Conservation (phyloP, 2,797 vertebrate genomes). For the Novumbra hubbsi region DNA sequence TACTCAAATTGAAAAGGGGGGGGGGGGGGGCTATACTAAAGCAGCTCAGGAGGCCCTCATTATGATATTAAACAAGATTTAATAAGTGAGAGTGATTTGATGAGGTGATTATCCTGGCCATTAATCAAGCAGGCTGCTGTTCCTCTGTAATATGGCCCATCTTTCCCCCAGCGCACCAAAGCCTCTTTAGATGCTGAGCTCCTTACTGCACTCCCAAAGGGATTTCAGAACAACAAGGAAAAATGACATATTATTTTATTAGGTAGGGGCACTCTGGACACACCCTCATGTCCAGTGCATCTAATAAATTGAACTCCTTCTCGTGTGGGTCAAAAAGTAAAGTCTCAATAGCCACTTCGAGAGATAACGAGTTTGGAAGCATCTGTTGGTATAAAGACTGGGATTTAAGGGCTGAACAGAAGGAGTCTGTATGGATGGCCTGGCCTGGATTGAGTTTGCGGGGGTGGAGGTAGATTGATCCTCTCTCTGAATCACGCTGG, state of each 20-base stretch:
- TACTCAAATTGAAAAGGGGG: constrained; percentile 41
- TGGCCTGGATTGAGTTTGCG: constrained; percentile 48
- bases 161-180: constrained; percentile 82
- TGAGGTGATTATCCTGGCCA: constrained; percentile 94
- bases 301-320: constrained; percentile 73
- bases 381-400: constrained; percentile 69
- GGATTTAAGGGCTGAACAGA: constrained; percentile 63
- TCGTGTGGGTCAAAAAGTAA: constrained; percentile 71
- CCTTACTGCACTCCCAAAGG: constrained; percentile 86
- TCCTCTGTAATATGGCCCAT: constrained; percentile 89
- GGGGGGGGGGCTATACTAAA: constrained; percentile 82
- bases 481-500: constrained; percentile 17
- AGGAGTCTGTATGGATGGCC: constrained; percentile 57
- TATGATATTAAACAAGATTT: constrained; percentile 99
- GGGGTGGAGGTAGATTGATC: constrained; percentile 19
- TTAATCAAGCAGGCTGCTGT: constrained; percentile 97
- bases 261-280: constrained; percentile 47
- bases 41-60: constrained; percentile 97
- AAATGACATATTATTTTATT: constrained; percentile 10
- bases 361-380: constrained; percentile 58
- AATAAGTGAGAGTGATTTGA: constrained; percentile 99
- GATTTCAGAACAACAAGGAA: constrained; percentile 67
- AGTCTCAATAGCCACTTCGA: constrained; percentile 64
- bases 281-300: constrained; percentile 61
- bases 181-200: constrained; percentile 93